Evolutionary conservation across 2,797 vertebrate genomes (phyloP).

Genomic region (Sphaeramia orbicularis): DNA sequence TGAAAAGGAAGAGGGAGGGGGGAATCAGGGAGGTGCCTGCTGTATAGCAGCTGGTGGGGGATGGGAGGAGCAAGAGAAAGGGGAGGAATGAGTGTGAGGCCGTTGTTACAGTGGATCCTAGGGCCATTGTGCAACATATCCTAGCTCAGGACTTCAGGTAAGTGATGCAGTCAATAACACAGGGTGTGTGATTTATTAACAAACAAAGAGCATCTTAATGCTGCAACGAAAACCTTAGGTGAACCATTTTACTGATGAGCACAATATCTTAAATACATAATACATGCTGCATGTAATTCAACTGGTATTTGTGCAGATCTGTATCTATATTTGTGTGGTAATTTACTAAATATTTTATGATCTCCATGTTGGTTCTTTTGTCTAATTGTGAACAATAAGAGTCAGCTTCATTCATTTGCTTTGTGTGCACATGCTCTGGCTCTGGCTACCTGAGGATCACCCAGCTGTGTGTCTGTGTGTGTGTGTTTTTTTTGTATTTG

Average conservation of each 20-base stretch:
- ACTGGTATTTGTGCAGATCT: constrained; percentile 33
- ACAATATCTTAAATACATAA: background rate
- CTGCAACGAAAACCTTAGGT: background rate
- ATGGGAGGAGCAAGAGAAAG: constrained; percentile 63
- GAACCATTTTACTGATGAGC: background rate
- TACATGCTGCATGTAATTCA: constrained; percentile 32
- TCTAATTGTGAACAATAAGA: constrained; percentile 5
- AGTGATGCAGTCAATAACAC: constrained; percentile 35
- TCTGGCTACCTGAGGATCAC: constrained; percentile 26
- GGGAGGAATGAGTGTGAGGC: constrained; percentile 33
- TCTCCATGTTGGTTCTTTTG: constrained; percentile 6
- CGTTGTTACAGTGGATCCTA: constrained; percentile 57
- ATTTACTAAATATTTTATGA: constrained; percentile 5
- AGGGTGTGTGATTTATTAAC: constrained; percentile 2
- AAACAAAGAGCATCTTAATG: background rate
- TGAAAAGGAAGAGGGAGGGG: constrained; percentile 56
- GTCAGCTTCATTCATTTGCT: constrained; percentile 6
- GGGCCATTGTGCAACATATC: constrained; percentile 60
- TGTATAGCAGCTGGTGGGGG: constrained; percentile 76
- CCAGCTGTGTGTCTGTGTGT: constrained; percentile 11
- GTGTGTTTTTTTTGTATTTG: constrained; percentile 27
- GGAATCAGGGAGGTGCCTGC: constrained; percentile 62
- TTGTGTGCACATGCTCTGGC: constrained; percentile 10
- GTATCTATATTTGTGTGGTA: background rate
- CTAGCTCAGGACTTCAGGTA: constrained; percentile 71